Evolutionary conservation across 2,797 vertebrate species (phyloP).

Genomic region (Hylomyscus alleni): DNA sequence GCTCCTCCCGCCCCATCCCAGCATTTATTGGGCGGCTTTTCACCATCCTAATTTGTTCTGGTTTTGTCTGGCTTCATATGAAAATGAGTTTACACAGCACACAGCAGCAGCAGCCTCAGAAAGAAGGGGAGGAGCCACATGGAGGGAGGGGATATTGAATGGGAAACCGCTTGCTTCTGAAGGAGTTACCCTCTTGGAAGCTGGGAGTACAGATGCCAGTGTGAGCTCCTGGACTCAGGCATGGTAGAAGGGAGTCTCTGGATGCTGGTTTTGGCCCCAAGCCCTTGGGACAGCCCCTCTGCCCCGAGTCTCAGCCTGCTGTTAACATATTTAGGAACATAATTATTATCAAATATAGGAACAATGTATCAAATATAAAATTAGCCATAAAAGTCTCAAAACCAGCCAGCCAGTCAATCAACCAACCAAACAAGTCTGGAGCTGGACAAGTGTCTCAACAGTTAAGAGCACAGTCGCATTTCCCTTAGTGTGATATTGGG

Average conservation of each 20-base stretch:
- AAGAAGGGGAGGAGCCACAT: not conserved
- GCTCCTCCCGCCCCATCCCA: not conserved
- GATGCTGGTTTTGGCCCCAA: not conserved
- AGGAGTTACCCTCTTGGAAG: not conserved
- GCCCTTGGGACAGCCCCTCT: not conserved
- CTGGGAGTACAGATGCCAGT: rapidly evolving
- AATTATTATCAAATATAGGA: too few relatives aligned
- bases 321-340: not conserved
- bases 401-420: too few relatives aligned
- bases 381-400: not conserved
- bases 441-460: not conserved
- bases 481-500: not conserved
- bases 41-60: slow-evolving; percentile 36
- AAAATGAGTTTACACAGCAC: slow-evolving; percentile 48
- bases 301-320: not conserved
- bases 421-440: not conserved
- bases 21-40: not conserved
- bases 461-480: not conserved
- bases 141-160: rapidly evolving
- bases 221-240: not conserved
- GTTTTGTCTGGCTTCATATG: slow-evolving; percentile 68
- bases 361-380: not conserved
- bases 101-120: not conserved
- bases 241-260: not conserved
- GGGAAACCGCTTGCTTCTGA: not conserved